Conservation (phyloP, 2,888 invertebrate genomes). For the Mythimna pallens region DNA sequence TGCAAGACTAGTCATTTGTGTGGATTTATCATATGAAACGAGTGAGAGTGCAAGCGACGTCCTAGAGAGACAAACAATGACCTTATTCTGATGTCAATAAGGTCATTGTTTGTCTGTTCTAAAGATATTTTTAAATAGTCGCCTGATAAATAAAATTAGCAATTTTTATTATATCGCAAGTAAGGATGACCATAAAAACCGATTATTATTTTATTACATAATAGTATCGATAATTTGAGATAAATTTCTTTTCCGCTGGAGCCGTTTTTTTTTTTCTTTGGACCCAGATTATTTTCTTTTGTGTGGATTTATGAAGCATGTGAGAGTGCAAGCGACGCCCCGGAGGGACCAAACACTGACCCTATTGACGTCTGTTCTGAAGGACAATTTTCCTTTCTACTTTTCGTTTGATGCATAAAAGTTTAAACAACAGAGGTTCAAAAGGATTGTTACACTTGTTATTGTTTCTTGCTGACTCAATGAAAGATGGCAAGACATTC, state of each 20-base stretch:
- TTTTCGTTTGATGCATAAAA: slow-evolving; percentile 1
- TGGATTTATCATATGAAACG: slow-evolving; percentile 22
- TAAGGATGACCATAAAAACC: too few relatives aligned
- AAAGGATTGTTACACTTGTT: background rate
- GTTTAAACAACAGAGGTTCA: background rate
- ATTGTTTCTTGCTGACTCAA: background rate
- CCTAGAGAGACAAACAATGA: slow-evolving; percentile 5
- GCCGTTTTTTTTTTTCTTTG: too few relatives aligned
- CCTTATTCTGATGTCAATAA: too few relatives aligned
- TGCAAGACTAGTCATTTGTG: slow-evolving; percentile 12
- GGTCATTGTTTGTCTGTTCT: too few relatives aligned
- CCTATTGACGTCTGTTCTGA: slow-evolving; percentile 9
- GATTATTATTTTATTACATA: too few relatives aligned
- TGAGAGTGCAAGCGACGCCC: slow-evolving; percentile 28
- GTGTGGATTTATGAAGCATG: slow-evolving; percentile 26
- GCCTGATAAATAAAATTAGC: too few relatives aligned
- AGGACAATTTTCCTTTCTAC: background rate
- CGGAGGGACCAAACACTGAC: slow-evolving; percentile 9
- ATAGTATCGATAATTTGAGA: too few relatives aligned
- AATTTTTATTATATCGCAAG: too few relatives aligned
- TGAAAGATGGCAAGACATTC: background rate
- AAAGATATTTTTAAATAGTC: too few relatives aligned
- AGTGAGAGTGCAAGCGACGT: slow-evolving; percentile 30
- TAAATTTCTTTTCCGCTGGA: too few relatives aligned
- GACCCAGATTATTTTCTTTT: background rate